Evolutionary conservation across 2,797 vertebrate genomes (phyloP).

Genomic region (Babyrousa celebensis): DNA sequence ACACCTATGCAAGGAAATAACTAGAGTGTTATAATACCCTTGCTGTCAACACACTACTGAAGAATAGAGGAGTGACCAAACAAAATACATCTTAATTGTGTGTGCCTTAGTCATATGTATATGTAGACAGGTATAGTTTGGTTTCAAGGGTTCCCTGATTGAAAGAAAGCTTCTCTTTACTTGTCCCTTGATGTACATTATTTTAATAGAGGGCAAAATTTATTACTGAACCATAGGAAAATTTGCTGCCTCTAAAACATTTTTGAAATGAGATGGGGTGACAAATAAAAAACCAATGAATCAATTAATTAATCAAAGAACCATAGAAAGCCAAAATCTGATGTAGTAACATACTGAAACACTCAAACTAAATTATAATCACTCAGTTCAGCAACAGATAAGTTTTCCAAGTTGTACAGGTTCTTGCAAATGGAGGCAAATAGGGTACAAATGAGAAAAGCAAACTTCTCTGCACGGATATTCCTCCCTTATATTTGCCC

Average conservation of each 20-base stretch:
- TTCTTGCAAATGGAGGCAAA: neutral
- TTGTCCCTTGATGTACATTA: neutral
- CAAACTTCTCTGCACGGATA: neutral
- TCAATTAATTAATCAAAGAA: conserved; percentile 26
- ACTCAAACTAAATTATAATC: conserved; percentile 33
- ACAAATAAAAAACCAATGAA: neutral
- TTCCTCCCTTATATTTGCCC: neutral
- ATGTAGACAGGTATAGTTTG: neutral
- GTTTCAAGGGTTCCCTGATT: neutral
- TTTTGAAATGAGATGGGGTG: neutral
- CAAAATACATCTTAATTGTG: neutral
- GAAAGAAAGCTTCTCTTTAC: neutral
- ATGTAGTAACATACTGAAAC: conserved; percentile 10
- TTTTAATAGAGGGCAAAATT: neutral
- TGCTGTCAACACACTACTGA: conserved; percentile 28
- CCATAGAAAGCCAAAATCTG: neutral
- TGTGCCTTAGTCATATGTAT: neutral
- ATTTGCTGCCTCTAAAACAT: neutral
- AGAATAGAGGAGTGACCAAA: neutral
- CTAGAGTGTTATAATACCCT: neutral
- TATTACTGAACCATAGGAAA: conserved; percentile 17
- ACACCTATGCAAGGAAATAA: neutral
- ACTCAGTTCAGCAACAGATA: neutral
- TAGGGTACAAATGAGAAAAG: neutral
- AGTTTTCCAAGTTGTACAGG: neutral